Conservation (phyloP, 1,140 invertebrate species). For the Drosophila navojoa region DNA sequence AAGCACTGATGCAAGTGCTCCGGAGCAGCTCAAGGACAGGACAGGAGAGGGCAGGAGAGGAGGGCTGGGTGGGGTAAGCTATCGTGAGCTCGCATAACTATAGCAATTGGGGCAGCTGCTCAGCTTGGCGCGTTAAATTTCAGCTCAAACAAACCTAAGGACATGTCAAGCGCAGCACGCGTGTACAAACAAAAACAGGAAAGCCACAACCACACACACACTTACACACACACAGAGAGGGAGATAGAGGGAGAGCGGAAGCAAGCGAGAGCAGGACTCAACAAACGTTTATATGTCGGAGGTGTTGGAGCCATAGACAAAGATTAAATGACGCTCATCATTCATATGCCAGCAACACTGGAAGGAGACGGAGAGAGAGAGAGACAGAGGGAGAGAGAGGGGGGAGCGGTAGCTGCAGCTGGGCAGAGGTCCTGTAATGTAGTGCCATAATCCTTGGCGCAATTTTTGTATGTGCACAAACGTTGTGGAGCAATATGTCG, state of each 20-base stretch:
- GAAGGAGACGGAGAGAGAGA: neutral
- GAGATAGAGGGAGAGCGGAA: neutral
- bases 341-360: slow-evolving; percentile 69
- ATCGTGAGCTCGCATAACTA: slow-evolving; percentile 53
- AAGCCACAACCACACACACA: slow-evolving; percentile 35
- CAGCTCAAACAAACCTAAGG: slow-evolving; percentile 76
- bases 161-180: slow-evolving; percentile 78
- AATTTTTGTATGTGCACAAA: slow-evolving; percentile 65
- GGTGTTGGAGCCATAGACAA: slow-evolving; percentile 78
- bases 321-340: slow-evolving; percentile 81
- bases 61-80: neutral
- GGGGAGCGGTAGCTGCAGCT: neutral
- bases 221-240: slow-evolving; percentile 14
- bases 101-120: slow-evolving; percentile 38
- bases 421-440: slow-evolving; percentile 65
- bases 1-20: slow-evolving; percentile 36
- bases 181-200: slow-evolving; percentile 59
- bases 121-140: slow-evolving; percentile 61
- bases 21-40: slow-evolving; percentile 25
- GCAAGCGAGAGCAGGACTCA: slow-evolving; percentile 1
- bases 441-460: slow-evolving; percentile 80
- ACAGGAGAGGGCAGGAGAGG: too few relatives aligned
- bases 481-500: slow-evolving; percentile 70
- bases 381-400: neutral
- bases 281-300: slow-evolving; percentile 54